These are phyloP conservation scores for Pecten maximus DNA, from an alignment of 2,888 invertebrate genomes.

Conservation along the genomic window DNA sequence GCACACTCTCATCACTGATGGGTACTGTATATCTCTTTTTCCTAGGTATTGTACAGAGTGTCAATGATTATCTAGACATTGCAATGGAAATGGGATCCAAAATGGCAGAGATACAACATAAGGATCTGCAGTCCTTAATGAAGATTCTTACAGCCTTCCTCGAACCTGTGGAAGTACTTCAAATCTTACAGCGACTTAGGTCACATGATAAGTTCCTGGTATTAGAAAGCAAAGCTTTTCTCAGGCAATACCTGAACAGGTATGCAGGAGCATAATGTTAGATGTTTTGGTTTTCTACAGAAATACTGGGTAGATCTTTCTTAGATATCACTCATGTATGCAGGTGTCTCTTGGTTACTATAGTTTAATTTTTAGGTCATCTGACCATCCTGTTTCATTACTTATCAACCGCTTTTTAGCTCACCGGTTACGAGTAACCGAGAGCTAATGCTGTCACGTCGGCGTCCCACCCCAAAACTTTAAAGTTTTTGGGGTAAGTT, in stretches of 20 bases:
- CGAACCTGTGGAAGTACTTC: neutral
- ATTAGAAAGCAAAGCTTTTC: neutral
- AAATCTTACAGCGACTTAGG: neutral
- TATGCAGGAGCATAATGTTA: neutral
- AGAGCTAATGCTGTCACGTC: no score
- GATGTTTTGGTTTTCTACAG: no score
- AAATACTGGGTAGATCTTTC: no score
- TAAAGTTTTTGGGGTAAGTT: no score
- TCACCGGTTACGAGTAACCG: no score
- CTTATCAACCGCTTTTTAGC: no score
- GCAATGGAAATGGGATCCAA: neutral
- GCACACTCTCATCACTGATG: no score
- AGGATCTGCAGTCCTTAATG: neutral
- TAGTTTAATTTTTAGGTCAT: no score
- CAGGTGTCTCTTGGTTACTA: no score
- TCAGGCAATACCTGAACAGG: neutral
- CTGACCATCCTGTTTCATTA: no score
- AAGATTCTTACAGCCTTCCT: neutral
- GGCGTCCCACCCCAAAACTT: no score
- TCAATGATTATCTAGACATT: neutral
- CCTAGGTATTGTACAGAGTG: neutral
- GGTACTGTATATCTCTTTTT: neutral
- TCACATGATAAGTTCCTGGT: neutral
- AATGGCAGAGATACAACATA: neutral
- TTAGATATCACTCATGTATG: no score